Evolutionary conservation across 2,797 vertebrate species (phyloP).

Genomic region (Darevskia nairensis): DNA sequence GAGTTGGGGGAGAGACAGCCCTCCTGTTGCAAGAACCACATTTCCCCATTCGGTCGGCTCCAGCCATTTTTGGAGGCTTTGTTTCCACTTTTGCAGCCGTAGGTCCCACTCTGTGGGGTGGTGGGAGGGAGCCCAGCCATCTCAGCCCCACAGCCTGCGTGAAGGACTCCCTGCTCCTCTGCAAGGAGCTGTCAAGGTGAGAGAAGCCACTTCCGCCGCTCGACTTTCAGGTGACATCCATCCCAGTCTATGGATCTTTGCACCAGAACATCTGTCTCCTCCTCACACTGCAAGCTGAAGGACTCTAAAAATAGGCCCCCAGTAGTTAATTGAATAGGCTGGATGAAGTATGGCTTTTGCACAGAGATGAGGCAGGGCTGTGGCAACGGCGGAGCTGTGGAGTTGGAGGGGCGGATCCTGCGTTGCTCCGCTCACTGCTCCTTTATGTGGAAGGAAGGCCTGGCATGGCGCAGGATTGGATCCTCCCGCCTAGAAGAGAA

Average conservation of each 20-base stretch:
- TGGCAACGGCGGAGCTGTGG: not conserved
- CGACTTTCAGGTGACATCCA: conserved; percentile 7
- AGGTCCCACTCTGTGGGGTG: not conserved
- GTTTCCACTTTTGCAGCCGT: too few species aligned
- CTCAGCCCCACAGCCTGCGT: not conserved
- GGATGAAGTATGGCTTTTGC: not conserved
- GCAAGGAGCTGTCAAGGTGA: not conserved
- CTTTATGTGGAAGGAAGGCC: too few species aligned
- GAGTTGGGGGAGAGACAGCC: too few species aligned
- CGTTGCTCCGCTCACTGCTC: too few species aligned
- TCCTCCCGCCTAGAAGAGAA: too few species aligned
- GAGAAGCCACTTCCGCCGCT: not conserved
- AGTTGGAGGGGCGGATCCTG: too few species aligned
- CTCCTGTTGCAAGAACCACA: too few species aligned
- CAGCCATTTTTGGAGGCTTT: too few species aligned
- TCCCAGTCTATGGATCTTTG: not conserved
- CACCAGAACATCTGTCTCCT: conserved; percentile 14
- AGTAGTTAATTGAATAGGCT: not conserved
- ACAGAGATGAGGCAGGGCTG: not conserved
- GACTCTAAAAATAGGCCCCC: not conserved
- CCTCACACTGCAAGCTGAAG: not conserved
- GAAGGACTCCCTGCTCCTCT: not conserved
- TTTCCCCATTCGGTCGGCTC: too few species aligned
- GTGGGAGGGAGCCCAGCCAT: not conserved
- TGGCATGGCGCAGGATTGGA: too few species aligned